These are phyloP conservation scores for Oxystoma pomonae DNA, from an alignment of 2,888 invertebrate species.

Conservation along the genomic window DNA sequence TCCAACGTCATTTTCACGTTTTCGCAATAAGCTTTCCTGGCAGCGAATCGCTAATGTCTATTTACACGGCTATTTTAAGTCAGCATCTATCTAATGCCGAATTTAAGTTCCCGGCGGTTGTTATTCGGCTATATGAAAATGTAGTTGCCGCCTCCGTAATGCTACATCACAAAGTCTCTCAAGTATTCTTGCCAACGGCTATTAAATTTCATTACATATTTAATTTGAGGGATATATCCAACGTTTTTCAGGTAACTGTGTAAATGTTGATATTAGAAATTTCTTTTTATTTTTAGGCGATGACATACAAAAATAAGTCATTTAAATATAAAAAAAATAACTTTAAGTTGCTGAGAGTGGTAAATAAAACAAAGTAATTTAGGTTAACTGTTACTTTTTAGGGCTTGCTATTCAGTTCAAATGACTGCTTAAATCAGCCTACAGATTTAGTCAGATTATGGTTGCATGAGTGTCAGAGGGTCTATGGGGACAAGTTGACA, in stretches of 20 bases:
- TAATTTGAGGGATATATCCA: conserved; percentile 90
- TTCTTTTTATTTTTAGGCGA: too few relatives aligned
- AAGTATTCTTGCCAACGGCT: conserved; percentile 90
- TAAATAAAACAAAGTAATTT: neutral
- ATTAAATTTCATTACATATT: conserved; percentile 97
- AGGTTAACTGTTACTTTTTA: conserved; percentile 44
- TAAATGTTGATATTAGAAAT: neutral
- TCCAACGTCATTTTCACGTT: conserved; percentile 87
- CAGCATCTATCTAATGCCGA: conserved; percentile 82
- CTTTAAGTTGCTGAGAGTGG: too few relatives aligned
- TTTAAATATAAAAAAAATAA: too few relatives aligned
- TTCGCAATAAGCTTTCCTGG: conserved; percentile 79
- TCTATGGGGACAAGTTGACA: conserved; percentile 89
- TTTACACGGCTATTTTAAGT: conserved; percentile 83
- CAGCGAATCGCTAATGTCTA: conserved; percentile 76
- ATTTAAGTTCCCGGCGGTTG: conserved; percentile 68
- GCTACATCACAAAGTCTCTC: conserved; percentile 80
- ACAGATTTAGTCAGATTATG: conserved; percentile 85
- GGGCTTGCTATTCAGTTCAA: conserved; percentile 87
- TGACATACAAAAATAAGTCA: too few relatives aligned
- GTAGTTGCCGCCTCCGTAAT: conserved; percentile 80
- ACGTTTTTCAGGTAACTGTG: conserved; percentile 79
- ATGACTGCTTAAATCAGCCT: conserved; percentile 77
- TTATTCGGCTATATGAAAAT: conserved; percentile 65
- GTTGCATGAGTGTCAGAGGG: conserved; percentile 91